Evolutionary conservation across 2,888 invertebrate species (phyloP).

Genomic region (Agrochola circellaris): DNA sequence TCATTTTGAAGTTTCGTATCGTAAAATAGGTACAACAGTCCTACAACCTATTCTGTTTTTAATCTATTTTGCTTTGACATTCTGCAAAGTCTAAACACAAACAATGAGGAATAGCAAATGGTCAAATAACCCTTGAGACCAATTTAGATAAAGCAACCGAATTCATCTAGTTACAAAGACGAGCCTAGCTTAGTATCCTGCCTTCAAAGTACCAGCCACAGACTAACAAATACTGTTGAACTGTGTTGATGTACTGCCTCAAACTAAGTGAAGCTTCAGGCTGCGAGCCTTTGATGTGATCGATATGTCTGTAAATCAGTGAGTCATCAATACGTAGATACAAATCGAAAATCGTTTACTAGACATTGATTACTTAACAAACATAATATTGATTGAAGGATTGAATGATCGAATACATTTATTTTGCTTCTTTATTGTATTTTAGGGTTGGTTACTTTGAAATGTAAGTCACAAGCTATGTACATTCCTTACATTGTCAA

Average conservation of each 20-base stretch:
- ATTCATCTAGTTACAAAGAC: conserved; percentile 19
- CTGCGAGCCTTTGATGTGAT: not conserved
- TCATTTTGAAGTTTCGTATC: not conserved
- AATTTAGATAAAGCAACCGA: conserved; percentile 1
- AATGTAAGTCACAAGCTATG: not conserved
- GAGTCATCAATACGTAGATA: not conserved
- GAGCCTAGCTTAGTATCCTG: not conserved
- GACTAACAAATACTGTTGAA: conserved; percentile 10
- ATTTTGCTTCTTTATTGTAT: not conserved
- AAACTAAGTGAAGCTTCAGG: not conserved
- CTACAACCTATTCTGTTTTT: not conserved
- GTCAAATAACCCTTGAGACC: not conserved
- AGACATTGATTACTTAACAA: not conserved
- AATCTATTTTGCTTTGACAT: not conserved
- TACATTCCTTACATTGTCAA: no score
- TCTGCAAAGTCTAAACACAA: not conserved
- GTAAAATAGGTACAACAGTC: not conserved
- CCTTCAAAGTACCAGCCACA: not conserved
- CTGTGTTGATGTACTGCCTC: not conserved
- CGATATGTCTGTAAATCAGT: not conserved
- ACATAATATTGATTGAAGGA: not conserved
- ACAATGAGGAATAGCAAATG: not conserved
- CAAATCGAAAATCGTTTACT: not conserved
- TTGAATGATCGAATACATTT: not conserved
- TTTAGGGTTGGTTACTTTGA: not conserved